Evolutionary conservation across 2,888 invertebrate species (phyloP), one percentile per base, ranked within the genome.

Genomic region (Hirudinaria manillensis): DNA sequence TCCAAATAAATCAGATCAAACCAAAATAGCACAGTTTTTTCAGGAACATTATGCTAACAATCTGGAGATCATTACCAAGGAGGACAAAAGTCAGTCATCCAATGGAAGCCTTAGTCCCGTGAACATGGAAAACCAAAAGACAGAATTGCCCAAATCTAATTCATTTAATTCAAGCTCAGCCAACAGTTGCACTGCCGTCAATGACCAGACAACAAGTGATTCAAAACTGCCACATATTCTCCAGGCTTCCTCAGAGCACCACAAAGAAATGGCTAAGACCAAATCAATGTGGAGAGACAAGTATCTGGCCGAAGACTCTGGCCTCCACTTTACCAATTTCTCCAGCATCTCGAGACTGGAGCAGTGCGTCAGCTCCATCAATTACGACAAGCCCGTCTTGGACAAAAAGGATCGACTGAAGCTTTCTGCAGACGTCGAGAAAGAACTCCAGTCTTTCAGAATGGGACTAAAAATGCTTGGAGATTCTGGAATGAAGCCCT

Each of bases 391-490:
- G 10, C 73, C 61, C 21, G 7, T 32, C 2, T 10, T 24, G 6
- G n/a, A 68, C 32, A 68, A 65, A 36, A 38, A 34, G n/a, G 55
- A 53, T 3, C 29, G 34, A 0, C 32, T 73, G 65, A 73, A 73
- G 32, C 73, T 73, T 24, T 36, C 61, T 34, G 55, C 73, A 1
- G 65, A 73, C 45, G 34, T 73, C 13, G 56, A 61, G 34, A 73
- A 65, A 24, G 73, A 73, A 38, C 34, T 73, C 19, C 61, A 65
- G 2, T 55, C 73, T 32, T 73, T 73, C 34, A 27, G 73, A 36
- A 73, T 73, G 73, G 65, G 73, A 29, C 29, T 73, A 36, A 73
- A 73, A 45, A 73, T 73, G 73, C 65, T 73, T 21, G 36, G 38
- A 3, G 29, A 34, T 13, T n/a, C 29, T 27, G 72, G 45, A 16